These are phyloP conservation scores for Macrophya annulata DNA, from an alignment of 2,888 invertebrate species.

Conservation along the genomic window DNA sequence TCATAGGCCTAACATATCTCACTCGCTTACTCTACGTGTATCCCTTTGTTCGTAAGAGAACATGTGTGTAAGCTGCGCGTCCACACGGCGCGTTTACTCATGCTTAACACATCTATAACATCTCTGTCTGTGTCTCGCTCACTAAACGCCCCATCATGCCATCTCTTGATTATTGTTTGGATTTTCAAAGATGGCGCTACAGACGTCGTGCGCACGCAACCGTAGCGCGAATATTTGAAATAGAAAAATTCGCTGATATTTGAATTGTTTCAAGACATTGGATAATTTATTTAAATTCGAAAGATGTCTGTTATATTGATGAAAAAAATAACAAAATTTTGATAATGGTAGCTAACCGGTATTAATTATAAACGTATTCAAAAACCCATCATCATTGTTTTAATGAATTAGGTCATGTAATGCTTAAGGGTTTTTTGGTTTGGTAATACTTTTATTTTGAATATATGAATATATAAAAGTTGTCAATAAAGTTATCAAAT, in stretches of 20 bases:
- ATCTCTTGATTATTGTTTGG: background rate
- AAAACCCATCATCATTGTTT: background rate
- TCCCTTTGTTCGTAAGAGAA: slow-evolving; percentile 14
- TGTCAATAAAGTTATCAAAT: slow-evolving; percentile 35
- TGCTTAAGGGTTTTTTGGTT: background rate
- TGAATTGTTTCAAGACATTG: background rate
- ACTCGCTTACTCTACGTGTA: slow-evolving; percentile 13
- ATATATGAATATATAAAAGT: slow-evolving; percentile 52
- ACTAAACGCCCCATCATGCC: too few species aligned
- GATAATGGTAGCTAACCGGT: too few species aligned
- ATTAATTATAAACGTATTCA: background rate
- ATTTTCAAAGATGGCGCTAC: background rate
- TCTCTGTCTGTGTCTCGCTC: background rate
- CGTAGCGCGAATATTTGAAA: background rate
- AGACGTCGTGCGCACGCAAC: background rate
- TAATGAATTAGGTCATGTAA: background rate
- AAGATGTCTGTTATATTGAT: too few species aligned
- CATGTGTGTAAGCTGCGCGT: background rate
- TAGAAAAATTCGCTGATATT: background rate
- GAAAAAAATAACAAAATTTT: too few species aligned
- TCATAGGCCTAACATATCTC: background rate
- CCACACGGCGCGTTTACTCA: background rate
- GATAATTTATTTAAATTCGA: background rate
- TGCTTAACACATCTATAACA: background rate
- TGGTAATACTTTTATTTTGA: slow-evolving; percentile 48